Percentiles rank a stretch among this genome's conserved stretches.
phyloP scores from a whole-genome alignment of 2,797 vertebrate genomes.

The Harpagifer antarcticus region DNA sequence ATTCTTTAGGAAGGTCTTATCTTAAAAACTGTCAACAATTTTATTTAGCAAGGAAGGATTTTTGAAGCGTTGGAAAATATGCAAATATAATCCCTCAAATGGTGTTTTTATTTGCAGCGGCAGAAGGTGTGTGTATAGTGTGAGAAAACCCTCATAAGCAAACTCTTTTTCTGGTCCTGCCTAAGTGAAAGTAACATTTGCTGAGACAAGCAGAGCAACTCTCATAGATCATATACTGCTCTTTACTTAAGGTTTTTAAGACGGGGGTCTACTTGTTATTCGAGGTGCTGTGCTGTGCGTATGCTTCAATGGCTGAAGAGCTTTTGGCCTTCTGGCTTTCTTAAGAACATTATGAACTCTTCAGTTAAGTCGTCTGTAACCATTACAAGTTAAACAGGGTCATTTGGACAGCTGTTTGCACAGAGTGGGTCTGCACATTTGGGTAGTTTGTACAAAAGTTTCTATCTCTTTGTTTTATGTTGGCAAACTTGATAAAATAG shows the following conservation, averaged over 20 bases:
- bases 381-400: conserved; percentile 28
- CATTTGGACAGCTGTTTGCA: conserved; percentile 36
- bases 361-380: conserved; percentile 17
- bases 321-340: conserved; percentile 27
- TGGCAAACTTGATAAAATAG: not conserved
- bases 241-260: conserved; percentile 51
- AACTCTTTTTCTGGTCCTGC: conserved; percentile 29
- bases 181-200: conserved; percentile 52
- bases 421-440: conserved; percentile 5
- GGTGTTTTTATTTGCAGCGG: conserved; percentile 37
- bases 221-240: conserved; percentile 38
- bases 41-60: conserved; percentile 51
- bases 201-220: conserved; percentile 64
- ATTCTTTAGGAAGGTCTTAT: conserved; percentile 36
- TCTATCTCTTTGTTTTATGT: conserved; percentile 9
- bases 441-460: not conserved
- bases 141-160: conserved; percentile 22
- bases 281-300: not conserved
- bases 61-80: conserved; percentile 30
- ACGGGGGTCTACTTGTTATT: conserved; percentile 42
- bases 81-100: conserved; percentile 48
- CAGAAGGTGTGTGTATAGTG: conserved; percentile 1
- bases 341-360: conserved; percentile 38
- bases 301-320: conserved; percentile 26
- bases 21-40: conserved; percentile 29